These are phyloP conservation scores for Botia kubotai DNA, from an alignment of 2,797 vertebrate genomes.

Conservation along the genomic window DNA sequence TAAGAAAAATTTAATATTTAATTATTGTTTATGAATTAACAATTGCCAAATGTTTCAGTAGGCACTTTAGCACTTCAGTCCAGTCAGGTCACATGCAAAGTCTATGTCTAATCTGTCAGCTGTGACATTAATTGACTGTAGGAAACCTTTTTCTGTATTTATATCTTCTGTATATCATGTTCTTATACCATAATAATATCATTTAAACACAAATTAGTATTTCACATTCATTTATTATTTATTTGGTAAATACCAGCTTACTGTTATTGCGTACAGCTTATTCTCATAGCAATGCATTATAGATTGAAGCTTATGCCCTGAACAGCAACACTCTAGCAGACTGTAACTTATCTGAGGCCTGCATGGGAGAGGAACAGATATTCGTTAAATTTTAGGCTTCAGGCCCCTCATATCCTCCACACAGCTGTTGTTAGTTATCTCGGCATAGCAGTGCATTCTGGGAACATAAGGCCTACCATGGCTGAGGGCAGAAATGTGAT, in stretches of 20 bases:
- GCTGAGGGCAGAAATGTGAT: not conserved
- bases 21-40: too few relatives aligned
- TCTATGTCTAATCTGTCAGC: not conserved
- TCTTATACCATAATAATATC: not conserved
- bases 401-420: not conserved
- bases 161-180: not conserved
- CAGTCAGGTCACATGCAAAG: too few relatives aligned
- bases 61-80: too few relatives aligned
- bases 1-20: not conserved
- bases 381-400: not conserved
- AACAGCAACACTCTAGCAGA: not conserved
- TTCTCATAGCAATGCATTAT: not conserved
- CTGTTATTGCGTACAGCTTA: not conserved
- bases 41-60: too few relatives aligned
- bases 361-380: conserved; percentile 1
- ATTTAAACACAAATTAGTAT: not conserved
- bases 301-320: not conserved
- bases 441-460: not conserved
- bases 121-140: not conserved
- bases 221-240: not conserved
- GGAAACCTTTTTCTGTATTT: too few relatives aligned
- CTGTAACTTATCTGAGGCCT: conserved; percentile 2
- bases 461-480: conserved; percentile 12
- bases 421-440: not conserved
- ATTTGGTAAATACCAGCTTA: not conserved